Evolutionary conservation across 1,140 invertebrate genomes (phyloP), one percentile per base, ranked within the genome.

Genomic region (Bombus ignitus): DNA sequence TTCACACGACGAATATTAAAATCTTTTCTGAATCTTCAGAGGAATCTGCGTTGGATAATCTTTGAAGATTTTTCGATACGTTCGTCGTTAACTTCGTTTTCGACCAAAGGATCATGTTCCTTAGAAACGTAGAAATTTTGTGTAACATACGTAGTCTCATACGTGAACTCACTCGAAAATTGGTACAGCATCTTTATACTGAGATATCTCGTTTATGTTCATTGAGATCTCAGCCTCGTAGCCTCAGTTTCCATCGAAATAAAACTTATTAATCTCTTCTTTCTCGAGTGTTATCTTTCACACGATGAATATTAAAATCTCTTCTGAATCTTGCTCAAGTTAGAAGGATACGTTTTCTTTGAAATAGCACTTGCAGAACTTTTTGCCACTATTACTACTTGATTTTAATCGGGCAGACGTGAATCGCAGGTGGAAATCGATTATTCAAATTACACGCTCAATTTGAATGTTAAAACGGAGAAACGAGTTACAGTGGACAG

Each of bases 361-460:
- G 37, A 71, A 79, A n/a, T 12, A n/a, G n/a, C 78, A 47, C 76
- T 81, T 32, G 12, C 6, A 39, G 28, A 78, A 85, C 39, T 65
- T 85, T 70, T 53, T 13, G 6, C 15, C 25, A 25, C 39, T 65
- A 47, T 72, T 47, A 80, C 53, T 47, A n/a, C 53, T 53, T 39
- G 53, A 65, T 85, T 85, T 80, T 85, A 85, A 85, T 85, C 68
- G 42, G 47, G 32, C 39, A 32, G 15, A 35, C 47, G n/a, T 3
- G 53, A 42, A 32, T 62, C 76, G 32, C 9, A 42, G 65, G n/a
- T 12, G 53, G 35, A 32, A 53, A 85, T 85, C 83, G 76, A 85
- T 85, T 85, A 85, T 85, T 85, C 83, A 85, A 85, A 85, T 85
- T 73, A 73, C 76, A 85, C 12, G 77, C 68, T 53, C 66, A 39